Evolutionary conservation across 2,113 vertebrate genomes (phyloP).

Genomic region (Herpailurus yagouaroundi): DNA sequence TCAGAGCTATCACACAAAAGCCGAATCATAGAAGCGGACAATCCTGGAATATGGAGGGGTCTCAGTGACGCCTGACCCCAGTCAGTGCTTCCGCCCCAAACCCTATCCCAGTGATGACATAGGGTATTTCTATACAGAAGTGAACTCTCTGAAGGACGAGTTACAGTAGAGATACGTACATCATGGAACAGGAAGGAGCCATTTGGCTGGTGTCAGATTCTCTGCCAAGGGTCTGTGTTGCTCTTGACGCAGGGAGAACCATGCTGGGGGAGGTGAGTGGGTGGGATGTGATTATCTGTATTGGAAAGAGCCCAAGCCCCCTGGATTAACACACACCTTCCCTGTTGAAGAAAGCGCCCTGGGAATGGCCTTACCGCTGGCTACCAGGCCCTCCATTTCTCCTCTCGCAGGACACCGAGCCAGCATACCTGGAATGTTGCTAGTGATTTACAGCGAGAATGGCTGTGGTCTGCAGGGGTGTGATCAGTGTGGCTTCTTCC

Average conservation of each 20-base stretch:
- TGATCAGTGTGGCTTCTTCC: constrained; percentile 38
- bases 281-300: neutral
- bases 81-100: neutral
- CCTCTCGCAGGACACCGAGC: neutral
- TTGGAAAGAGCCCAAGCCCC: neutral
- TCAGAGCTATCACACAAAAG: no score
- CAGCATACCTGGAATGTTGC: neutral
- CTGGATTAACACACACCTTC: neutral
- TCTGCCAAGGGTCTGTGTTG: neutral
- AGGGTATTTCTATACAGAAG: neutral
- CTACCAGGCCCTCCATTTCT: neutral
- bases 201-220: neutral
- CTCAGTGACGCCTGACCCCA: rapidly evolving
- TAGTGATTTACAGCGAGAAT: constrained; percentile 35
- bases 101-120: neutral
- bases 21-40: neutral
- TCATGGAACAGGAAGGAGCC: neutral
- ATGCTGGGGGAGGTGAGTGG: neutral
- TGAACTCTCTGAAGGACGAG: neutral
- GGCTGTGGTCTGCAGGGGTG: neutral
- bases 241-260: neutral
- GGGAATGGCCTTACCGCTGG: neutral
- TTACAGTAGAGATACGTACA: neutral
- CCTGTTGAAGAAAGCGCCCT: neutral
- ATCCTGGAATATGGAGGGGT: no score